Percentiles rank a stretch among this genome's conserved stretches.
Conservation (phyloP, 2,797 vertebrate genomes). For the Sphenopsis melanotis region DNA sequence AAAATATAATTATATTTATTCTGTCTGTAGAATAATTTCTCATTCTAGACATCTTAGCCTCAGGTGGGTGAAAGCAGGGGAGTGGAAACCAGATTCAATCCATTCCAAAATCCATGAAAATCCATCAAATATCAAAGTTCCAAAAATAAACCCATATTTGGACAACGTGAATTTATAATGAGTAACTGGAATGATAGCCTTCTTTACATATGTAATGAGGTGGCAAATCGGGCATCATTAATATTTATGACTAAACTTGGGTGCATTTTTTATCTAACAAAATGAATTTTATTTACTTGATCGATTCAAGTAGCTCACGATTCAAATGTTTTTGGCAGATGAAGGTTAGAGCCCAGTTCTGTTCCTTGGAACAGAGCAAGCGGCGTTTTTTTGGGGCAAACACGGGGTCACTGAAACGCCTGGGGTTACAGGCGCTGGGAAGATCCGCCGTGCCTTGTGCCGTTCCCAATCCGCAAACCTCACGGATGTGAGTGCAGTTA, state of each 20-base stretch:
- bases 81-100: neutral
- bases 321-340: neutral
- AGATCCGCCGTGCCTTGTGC: neutral
- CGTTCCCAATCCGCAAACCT: neutral
- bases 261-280: neutral
- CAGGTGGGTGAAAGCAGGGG: neutral
- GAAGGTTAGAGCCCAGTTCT: neutral
- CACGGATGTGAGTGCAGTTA: neutral
- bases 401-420: neutral
- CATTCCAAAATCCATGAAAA: neutral
- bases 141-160: slow-evolving; percentile 43
- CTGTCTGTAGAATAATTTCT: neutral
- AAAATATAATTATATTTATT: neutral
- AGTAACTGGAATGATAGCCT: neutral
- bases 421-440: neutral
- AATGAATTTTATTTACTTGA: neutral
- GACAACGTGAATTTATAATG: slow-evolving; percentile 21
- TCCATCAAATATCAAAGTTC: neutral
- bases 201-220: neutral
- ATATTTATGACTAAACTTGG: neutral
- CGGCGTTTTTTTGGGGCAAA: neutral
- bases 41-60: neutral
- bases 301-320: neutral
- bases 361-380: neutral
- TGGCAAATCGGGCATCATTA: neutral